These are phyloP conservation scores for Darevskia mixta DNA, from an alignment of 2,797 vertebrate genomes.

Conservation along the genomic window DNA sequence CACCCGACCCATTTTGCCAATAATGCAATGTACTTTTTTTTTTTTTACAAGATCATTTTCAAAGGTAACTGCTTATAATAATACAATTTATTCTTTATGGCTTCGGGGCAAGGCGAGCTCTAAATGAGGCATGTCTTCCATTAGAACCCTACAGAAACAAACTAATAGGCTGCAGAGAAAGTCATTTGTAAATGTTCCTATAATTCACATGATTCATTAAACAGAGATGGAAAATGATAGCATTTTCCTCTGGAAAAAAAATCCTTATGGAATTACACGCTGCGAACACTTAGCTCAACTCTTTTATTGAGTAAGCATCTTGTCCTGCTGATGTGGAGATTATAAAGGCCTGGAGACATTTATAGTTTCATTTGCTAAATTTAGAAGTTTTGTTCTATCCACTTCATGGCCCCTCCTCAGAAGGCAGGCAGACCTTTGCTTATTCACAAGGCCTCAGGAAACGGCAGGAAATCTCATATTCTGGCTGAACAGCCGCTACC, in stretches of 20 bases:
- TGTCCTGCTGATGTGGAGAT: constrained; percentile 87
- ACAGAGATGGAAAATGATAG: constrained; percentile 97
- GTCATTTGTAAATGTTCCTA: constrained; percentile 98
- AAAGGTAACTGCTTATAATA: constrained; percentile 94
- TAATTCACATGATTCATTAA: constrained; percentile 99
- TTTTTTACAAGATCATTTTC: constrained; percentile 84
- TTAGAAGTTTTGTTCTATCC: constrained; percentile 65
- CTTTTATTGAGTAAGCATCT: constrained; percentile 93
- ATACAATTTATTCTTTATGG: constrained; percentile 93
- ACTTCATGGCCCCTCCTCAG: not conserved
- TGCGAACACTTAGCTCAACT: constrained; percentile 90
- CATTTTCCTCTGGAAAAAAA: constrained; percentile 88
- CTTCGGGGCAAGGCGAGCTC: constrained; percentile 89
- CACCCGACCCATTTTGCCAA: constrained; percentile 36
- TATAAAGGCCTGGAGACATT: constrained; percentile 65
- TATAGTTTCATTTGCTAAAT: constrained; percentile 76
- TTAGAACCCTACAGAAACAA: constrained; percentile 99
- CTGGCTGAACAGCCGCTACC: rapidly evolving
- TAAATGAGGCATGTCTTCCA: constrained; percentile 96
- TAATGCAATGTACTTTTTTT: constrained; percentile 75
- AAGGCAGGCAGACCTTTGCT: not conserved
- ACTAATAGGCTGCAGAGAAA: constrained; percentile 98
- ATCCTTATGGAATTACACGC: constrained; percentile 90
- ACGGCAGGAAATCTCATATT: not conserved
- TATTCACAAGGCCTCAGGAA: not conserved